These are phyloP conservation scores for Bombus waltoni DNA, from an alignment of 1,140 invertebrate genomes.

Conservation along the genomic window DNA sequence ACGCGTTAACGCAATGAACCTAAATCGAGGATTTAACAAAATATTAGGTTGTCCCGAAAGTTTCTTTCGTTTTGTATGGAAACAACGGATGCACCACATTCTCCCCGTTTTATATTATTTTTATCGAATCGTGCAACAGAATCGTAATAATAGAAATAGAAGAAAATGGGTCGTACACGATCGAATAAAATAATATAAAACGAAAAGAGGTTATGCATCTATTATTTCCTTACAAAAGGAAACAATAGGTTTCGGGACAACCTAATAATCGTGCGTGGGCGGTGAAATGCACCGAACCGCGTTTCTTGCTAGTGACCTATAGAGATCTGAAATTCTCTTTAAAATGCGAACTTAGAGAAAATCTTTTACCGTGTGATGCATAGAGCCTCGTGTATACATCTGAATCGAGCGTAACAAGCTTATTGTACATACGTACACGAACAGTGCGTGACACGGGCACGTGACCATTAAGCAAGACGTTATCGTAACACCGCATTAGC, in stretches of 20 bases:
- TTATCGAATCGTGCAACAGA: too few relatives aligned
- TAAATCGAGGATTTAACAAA: background rate
- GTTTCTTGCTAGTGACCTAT: background rate
- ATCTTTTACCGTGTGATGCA: background rate
- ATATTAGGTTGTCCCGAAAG: background rate
- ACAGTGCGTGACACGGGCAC: conserved; percentile 9
- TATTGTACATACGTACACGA: background rate
- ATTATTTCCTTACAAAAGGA: too few relatives aligned
- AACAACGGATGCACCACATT: too few relatives aligned
- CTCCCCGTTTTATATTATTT: too few relatives aligned
- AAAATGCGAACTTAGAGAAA: too few relatives aligned
- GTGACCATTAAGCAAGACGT: conserved; percentile 53
- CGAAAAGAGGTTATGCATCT: too few relatives aligned
- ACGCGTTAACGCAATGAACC: background rate
- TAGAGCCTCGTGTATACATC: background rate
- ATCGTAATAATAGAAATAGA: too few relatives aligned
- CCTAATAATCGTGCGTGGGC: background rate
- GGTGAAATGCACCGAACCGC: background rate
- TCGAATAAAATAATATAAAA: too few relatives aligned
- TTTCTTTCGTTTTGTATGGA: too few relatives aligned
- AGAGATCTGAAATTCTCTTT: background rate
- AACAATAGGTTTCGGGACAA: too few relatives aligned
- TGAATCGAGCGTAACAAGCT: background rate
- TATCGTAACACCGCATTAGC: conserved; percentile 59
- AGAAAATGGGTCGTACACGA: too few relatives aligned